Base-by-base conservation (phyloP, 2,113 vertebrate species). In the Lasiurus cinereus region DNA sequence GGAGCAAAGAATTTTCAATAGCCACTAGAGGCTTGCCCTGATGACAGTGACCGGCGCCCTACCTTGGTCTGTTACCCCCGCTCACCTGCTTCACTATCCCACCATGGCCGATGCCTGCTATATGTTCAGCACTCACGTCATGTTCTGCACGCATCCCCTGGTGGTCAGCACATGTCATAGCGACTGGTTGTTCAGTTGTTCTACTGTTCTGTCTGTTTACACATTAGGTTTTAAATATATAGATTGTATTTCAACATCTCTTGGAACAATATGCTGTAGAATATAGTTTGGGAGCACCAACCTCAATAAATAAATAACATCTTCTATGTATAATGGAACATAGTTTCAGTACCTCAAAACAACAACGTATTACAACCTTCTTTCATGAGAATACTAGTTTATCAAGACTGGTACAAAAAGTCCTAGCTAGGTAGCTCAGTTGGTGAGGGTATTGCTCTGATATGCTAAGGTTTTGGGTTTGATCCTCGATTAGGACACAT, bases 251-350 rank as follows among this genome's bases (percentile, higher is more conserved):
- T 94, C 82, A 88, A 87, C 33, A 90, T 73, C 16, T 0, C 11
- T n/a, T 43, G 11, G 24, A 93, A 92, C 10, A 92, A 93, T 48
- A 90, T 39, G 92, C 59, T 50, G 2, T 56, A 94, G 29, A 90
- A 70, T 22, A 83, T 2, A 94, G 8, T 93, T 96, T 93, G 66
- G 62, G 50, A 90, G 31, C 52, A 85, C 36, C 77, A 92, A 88
- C 52, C 62, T 62, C 39, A 90, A 96, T 94, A 83, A 94, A 90
- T 91, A 93, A 96, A 88, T 96, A 93, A 90, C 94, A 46, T 56
- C 11, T 76, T 18, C 59, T 21, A 72, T 88, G 46, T 87, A 92
- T 90, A 94, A 95, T 96, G 88, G 70, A 94, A 91, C 9, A 94
- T 92, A 88, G 94, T 82, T 93, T 95, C 54, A 87, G 16, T 86